These are phyloP conservation scores for Malacosoma neustria DNA, from an alignment of 2,888 invertebrate species.

Conservation along the genomic window DNA sequence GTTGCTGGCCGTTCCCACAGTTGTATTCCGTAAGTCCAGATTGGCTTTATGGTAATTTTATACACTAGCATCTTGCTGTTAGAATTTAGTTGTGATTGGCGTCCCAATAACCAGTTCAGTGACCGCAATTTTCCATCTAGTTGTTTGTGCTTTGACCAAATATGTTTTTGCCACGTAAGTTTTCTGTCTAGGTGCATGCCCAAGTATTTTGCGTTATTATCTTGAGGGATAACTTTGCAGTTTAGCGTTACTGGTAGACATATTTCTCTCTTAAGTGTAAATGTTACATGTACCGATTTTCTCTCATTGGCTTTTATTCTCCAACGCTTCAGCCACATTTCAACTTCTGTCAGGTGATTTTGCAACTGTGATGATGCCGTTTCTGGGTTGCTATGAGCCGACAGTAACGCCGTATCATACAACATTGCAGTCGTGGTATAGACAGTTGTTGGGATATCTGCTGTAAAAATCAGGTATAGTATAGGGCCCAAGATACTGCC, in stretches of 20 bases:
- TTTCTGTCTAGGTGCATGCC: constrained; percentile 12
- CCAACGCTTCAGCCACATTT: constrained; percentile 1
- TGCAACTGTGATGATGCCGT: neutral
- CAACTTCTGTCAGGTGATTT: neutral
- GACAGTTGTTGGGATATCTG: constrained; percentile 5
- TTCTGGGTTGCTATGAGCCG: neutral
- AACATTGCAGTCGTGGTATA: neutral
- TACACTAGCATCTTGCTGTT: constrained; percentile 7
- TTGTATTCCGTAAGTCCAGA: constrained; percentile 13
- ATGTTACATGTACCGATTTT: too few relatives aligned
- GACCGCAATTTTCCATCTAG: constrained; percentile 4
- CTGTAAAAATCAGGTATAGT: constrained; percentile 8
- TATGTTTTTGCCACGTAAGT: constrained; percentile 14
- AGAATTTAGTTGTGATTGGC: constrained; percentile 4
- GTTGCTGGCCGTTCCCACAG: constrained; percentile 10
- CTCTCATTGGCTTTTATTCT: too few relatives aligned
- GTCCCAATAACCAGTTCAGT: constrained; percentile 8
- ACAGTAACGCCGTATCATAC: constrained; percentile 1
- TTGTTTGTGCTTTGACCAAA: constrained; percentile 9
- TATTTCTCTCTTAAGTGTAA: constrained; percentile 1
- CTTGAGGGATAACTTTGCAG: constrained; percentile 4
- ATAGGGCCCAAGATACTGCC: constrained; percentile 11
- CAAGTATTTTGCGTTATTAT: constrained; percentile 12
- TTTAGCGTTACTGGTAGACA: constrained; percentile 1
- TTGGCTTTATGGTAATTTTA: constrained; percentile 10